Conservation (phyloP, 2,113 vertebrate species). For the Pseudonaja textilis region DNA sequence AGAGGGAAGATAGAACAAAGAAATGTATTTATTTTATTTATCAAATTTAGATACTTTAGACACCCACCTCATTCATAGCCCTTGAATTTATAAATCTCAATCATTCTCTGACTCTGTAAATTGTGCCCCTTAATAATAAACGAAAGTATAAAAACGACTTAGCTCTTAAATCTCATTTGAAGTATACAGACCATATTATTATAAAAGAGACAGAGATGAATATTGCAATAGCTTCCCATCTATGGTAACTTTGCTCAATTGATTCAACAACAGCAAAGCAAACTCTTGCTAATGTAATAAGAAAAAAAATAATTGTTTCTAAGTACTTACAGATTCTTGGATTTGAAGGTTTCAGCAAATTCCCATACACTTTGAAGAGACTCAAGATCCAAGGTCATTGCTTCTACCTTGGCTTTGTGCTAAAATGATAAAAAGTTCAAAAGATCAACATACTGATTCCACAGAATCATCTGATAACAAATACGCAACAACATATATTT, state of each 20-base stretch:
- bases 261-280: background rate
- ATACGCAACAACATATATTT: constrained; percentile 66
- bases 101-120: background rate
- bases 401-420: constrained; percentile 95
- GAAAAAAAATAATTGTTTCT: constrained; percentile 10
- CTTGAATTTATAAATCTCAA: background rate
- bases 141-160: background rate
- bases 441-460: constrained; percentile 68
- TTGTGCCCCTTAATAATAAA: background rate
- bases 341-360: constrained; percentile 90
- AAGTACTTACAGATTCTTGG: constrained; percentile 90
- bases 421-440: constrained; percentile 70
- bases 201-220: background rate
- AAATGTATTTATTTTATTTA: background rate
- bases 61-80: background rate
- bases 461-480: constrained; percentile 64
- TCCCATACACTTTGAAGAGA: constrained; percentile 84
- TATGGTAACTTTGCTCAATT: background rate
- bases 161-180: background rate
- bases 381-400: constrained; percentile 90
- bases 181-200: background rate
- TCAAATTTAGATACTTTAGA: background rate
- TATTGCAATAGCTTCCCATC: background rate
- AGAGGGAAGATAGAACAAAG: background rate
- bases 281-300: background rate